Evolutionary conservation across 2,888 invertebrate genomes (phyloP), one percentile per base, ranked within the genome.

Genomic region (Smittia sp.): DNA sequence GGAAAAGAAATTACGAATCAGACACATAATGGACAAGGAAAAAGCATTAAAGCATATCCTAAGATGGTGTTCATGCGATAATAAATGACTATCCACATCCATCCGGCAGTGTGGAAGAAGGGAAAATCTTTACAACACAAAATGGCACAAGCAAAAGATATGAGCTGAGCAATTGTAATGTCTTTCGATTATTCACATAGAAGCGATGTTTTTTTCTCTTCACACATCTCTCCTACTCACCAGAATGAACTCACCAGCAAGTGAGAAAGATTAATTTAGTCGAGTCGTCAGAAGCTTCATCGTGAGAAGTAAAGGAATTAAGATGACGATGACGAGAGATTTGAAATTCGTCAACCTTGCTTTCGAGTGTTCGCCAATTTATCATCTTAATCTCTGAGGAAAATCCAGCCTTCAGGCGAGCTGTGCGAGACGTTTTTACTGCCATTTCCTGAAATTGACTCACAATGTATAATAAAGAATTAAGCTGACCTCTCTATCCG

Each of bases 211-310:
- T 52, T 52, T 58, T 18, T 58, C 20, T 2, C 22, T 22, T 22
- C 46, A 58, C 22, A 58, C 58, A 22, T 58, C 58, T 18, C n/a
- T 3, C n/a, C n/a, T 39, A 7, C 13, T 39, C 7, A 13, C 39
- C 52, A 15, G 7, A 52, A 52, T n/a, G 46, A 46, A 11, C 2
- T 32, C 32, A 6, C n/a, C 15, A n/a, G 18, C 18, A 58, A n/a
- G 65, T 27, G 22, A 25, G 25, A 54, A 69, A 69, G 69, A 69
- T 69, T 69, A 69, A 69, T 69, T 69, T 54, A 52, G 54, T 69
- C 69, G 67, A 68, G 22, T 68, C 68, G 22, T 41, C 25, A 63
- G 38, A 11, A 7, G 24, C 25, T 66, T 66, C 20, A 66, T 68
- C 22, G 22, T 9, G 11, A 4, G 58, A 58, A 58, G 18, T 13